Conservation (phyloP, 2,113 vertebrate genomes). For the Cariama cristata region DNA sequence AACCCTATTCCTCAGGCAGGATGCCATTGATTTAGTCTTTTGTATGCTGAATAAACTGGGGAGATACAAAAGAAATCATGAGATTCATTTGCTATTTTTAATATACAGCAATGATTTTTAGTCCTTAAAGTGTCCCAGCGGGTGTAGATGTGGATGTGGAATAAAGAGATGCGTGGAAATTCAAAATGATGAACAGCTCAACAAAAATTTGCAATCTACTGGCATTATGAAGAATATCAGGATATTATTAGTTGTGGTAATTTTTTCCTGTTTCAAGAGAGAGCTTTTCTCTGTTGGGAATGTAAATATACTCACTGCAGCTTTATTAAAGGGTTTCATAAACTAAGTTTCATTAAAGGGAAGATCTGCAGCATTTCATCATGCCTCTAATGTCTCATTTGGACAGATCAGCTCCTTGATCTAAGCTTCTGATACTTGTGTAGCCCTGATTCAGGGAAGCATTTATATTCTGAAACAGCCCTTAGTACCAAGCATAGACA, state of each 20-base stretch:
- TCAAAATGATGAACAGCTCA: constrained; percentile 60
- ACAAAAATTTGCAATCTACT: constrained; percentile 52
- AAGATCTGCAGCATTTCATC: constrained; percentile 52
- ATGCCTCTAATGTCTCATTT: constrained; percentile 33
- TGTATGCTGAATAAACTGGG: constrained; percentile 42
- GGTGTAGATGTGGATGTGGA: constrained; percentile 36
- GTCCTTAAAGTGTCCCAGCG: constrained; percentile 46
- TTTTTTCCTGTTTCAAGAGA: constrained; percentile 60
- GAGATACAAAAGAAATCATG: constrained; percentile 66
- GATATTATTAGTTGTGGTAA: constrained; percentile 59
- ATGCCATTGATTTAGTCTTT: constrained; percentile 52
- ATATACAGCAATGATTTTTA: constrained; percentile 58
- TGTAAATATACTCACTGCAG: constrained; percentile 60
- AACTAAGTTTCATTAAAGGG: constrained; percentile 56
- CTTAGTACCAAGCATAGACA: constrained; percentile 14
- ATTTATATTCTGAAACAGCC: constrained; percentile 40
- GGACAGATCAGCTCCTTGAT: constrained; percentile 48
- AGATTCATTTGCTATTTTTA: constrained; percentile 72
- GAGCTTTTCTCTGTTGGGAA: constrained; percentile 54
- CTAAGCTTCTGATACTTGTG: constrained; percentile 36
- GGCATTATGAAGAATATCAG: constrained; percentile 47
- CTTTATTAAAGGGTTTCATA: constrained; percentile 70
- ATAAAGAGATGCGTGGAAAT: constrained; percentile 53
- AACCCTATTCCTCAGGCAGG: not conserved
- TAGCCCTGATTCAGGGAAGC: constrained; percentile 20